Conservation (phyloP, 2,113 vertebrate genomes). For the Labeo catla region DNA sequence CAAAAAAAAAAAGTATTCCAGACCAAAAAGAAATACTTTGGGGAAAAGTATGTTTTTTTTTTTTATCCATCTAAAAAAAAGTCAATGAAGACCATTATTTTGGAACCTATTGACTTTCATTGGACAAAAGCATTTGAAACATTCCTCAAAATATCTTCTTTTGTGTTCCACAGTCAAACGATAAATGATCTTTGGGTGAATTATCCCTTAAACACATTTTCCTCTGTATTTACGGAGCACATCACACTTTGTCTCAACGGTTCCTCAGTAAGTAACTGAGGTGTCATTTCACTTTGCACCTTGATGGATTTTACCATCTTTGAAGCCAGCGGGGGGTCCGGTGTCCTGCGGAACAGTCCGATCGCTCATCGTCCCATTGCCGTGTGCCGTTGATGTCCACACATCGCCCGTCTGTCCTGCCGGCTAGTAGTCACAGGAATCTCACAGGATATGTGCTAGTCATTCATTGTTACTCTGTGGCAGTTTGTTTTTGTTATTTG, state of each 20-base stretch:
- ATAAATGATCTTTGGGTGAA: not conserved
- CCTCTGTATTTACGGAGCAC: not conserved
- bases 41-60: not conserved
- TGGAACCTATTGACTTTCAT: not conserved
- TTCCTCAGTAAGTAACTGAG: not conserved
- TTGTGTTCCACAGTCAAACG: not conserved
- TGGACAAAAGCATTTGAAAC: not conserved
- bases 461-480: slow-evolving; percentile 42
- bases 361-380: slow-evolving; percentile 22
- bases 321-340: slow-evolving; percentile 13
- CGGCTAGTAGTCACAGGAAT: slow-evolving; percentile 39
- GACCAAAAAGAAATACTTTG: not conserved
- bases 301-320: slow-evolving; percentile 22
- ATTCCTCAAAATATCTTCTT: not conserved
- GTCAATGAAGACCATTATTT: not conserved
- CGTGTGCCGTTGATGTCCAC: slow-evolving; percentile 62
- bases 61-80: not conserved
- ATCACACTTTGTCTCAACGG: slow-evolving; percentile 24
- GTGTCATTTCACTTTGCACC: slow-evolving; percentile 22
- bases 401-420: slow-evolving; percentile 52
- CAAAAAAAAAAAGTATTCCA: not conserved
- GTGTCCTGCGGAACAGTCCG: not conserved
- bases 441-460: slow-evolving; percentile 29
- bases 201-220: not conserved
- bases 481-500: slow-evolving; percentile 57